These are phyloP conservation scores for Nasua narica DNA, from an alignment of 2,797 vertebrate species.

Conservation along the genomic window DNA sequence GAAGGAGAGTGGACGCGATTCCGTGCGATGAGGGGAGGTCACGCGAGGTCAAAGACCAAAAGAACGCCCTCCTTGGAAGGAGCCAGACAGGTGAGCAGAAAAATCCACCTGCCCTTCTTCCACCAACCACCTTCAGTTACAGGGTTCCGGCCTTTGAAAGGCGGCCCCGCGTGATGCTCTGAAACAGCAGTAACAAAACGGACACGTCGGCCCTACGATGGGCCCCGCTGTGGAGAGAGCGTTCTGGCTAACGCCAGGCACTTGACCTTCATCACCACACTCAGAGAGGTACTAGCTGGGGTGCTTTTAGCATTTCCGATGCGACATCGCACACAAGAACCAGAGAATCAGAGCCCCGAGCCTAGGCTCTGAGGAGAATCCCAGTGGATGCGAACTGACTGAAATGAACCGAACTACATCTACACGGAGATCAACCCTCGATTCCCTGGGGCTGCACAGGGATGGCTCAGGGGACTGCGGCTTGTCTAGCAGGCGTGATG, in stretches of 20 bases:
- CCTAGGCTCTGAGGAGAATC: not conserved
- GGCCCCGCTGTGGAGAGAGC: not conserved
- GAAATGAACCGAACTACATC: not conserved
- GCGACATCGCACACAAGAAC: no score
- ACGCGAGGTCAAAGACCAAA: not conserved
- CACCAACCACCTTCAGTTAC: not conserved
- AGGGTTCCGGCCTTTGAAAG: not conserved
- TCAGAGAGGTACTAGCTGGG: not conserved
- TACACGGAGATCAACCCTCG: not conserved
- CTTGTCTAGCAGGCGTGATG: not conserved
- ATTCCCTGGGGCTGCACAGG: not conserved
- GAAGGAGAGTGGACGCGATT: not conserved
- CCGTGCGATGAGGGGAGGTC: not conserved
- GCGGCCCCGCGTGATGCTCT: no score
- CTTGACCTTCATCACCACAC: not conserved
- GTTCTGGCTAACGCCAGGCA: not conserved
- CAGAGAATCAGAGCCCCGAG: not conserved
- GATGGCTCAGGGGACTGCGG: not conserved
- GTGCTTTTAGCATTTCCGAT: not conserved
- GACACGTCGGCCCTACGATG: not conserved
- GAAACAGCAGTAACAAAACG: accelerated
- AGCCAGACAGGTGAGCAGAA: not conserved
- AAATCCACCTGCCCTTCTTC: accelerated
- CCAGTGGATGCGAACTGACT: not conserved
- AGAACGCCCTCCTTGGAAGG: not conserved